These are phyloP conservation scores for Asbolus verrucosus DNA, from an alignment of 1,140 invertebrate genomes.

Conservation along the genomic window DNA sequence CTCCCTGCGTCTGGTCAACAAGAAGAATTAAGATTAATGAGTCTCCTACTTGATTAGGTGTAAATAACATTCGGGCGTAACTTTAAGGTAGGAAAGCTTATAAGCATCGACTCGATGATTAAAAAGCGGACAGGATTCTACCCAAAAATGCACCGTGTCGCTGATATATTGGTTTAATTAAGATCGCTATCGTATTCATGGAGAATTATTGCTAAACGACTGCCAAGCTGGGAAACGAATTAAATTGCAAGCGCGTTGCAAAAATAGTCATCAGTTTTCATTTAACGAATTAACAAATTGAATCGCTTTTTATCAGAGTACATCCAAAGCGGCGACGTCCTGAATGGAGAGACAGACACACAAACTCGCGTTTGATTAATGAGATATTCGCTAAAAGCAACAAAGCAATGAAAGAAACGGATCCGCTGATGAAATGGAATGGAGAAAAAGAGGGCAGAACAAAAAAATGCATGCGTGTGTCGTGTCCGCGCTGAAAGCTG, in stretches of 20 bases:
- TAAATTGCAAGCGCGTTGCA: neutral
- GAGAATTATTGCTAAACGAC: constrained; percentile 28
- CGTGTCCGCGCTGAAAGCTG: constrained; percentile 9
- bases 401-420: constrained; percentile 30
- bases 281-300: constrained; percentile 30
- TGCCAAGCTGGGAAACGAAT: constrained; percentile 14
- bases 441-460: neutral
- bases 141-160: too few relatives aligned
- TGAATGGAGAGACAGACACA: too few relatives aligned
- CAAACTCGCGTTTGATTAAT: constrained; percentile 10
- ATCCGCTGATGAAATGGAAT: neutral
- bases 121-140: too few relatives aligned
- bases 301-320: constrained; percentile 6
- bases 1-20: constrained; percentile 47
- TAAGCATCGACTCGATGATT: too few relatives aligned
- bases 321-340: too few relatives aligned
- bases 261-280: constrained; percentile 35
- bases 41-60: constrained; percentile 48
- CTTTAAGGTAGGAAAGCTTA: constrained; percentile 14
- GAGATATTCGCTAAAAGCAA: neutral
- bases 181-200: constrained; percentile 28
- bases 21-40: constrained; percentile 52
- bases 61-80: constrained; percentile 45
- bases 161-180: constrained; percentile 17
- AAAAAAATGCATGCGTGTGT: too few relatives aligned